A percentile compares a stretch with the other conserved stretches of the same genome.
phyloP scores from a whole-genome alignment of 2,113 vertebrate genomes.

The Upupa epops region DNA sequence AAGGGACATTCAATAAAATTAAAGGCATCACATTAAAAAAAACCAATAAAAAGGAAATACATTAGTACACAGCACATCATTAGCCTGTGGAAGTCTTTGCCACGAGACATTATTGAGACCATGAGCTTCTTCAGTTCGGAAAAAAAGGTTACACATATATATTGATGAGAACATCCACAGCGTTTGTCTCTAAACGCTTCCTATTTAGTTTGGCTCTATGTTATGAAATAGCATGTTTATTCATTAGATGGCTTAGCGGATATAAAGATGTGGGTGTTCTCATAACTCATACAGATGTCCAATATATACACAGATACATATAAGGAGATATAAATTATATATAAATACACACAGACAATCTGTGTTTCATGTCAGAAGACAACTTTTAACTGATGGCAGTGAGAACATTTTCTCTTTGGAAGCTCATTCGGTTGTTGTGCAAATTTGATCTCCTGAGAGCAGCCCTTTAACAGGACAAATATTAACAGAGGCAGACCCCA shows the following conservation, averaged over 20 bases:
- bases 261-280: slow-evolving; percentile 51
- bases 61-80: slow-evolving; percentile 48
- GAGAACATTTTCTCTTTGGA: neutral
- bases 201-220: neutral
- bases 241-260: neutral
- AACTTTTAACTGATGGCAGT: neutral
- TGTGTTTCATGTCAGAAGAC: slow-evolving; percentile 4
- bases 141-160: slow-evolving; percentile 34
- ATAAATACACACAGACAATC: slow-evolving; percentile 51
- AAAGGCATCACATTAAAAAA: slow-evolving; percentile 59
- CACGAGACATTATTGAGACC: slow-evolving; percentile 26
- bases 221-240: neutral
- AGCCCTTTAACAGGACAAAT: neutral
- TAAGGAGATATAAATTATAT: slow-evolving; percentile 8
- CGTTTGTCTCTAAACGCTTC: neutral
- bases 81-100: slow-evolving; percentile 6
- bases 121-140: neutral
- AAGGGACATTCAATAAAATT: slow-evolving; percentile 49
- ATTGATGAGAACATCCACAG: slow-evolving; percentile 59
- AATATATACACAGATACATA: slow-evolving; percentile 49
- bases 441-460: neutral
- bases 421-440: neutral
- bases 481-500: neutral
- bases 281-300: slow-evolving; percentile 48
- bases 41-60: slow-evolving; percentile 59